Percentiles rank a stretch among this genome's conserved stretches.
These are phyloP conservation scores for Sinopyrophorus schimmeli DNA, from an alignment of 2,888 invertebrate genomes.

Conservation along the genomic window DNA sequence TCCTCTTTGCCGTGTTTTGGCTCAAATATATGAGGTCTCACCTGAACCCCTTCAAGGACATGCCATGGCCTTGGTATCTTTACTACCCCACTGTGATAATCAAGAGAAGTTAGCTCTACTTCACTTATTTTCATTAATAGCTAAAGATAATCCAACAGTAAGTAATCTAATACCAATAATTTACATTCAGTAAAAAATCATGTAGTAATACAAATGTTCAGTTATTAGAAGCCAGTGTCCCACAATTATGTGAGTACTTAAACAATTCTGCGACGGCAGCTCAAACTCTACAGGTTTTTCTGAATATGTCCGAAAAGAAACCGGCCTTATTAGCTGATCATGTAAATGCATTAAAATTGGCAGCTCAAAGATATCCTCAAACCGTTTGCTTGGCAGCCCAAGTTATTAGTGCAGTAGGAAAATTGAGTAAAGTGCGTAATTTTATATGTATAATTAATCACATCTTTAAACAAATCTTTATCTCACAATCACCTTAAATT, in stretches of 20 bases:
- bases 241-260: slow-evolving; percentile 79
- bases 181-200: too few relatives aligned
- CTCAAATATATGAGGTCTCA: slow-evolving; percentile 87
- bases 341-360: slow-evolving; percentile 67
- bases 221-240: slow-evolving; percentile 79
- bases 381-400: slow-evolving; percentile 70
- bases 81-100: slow-evolving; percentile 81
- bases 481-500: too few relatives aligned
- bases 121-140: slow-evolving; percentile 80
- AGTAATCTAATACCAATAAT: too few relatives aligned
- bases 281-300: slow-evolving; percentile 73
- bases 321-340: slow-evolving; percentile 74
- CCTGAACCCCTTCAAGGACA: slow-evolving; percentile 85
- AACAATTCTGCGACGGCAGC: slow-evolving; percentile 62
- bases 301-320: slow-evolving; percentile 72
- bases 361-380: slow-evolving; percentile 68
- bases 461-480: too few relatives aligned
- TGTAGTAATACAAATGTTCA: too few relatives aligned
- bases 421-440: slow-evolving; percentile 67
- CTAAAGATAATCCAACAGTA: slow-evolving; percentile 77
- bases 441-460: too few relatives aligned
- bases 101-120: slow-evolving; percentile 85
- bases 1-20: slow-evolving; percentile 82
- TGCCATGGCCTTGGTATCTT: slow-evolving; percentile 77
- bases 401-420: slow-evolving; percentile 72